Percentiles rank a stretch among this genome's conserved stretches.
These are phyloP conservation scores for Trachelipus rathkii DNA, from an alignment of 1,140 invertebrate genomes.

Conservation along the genomic window DNA sequence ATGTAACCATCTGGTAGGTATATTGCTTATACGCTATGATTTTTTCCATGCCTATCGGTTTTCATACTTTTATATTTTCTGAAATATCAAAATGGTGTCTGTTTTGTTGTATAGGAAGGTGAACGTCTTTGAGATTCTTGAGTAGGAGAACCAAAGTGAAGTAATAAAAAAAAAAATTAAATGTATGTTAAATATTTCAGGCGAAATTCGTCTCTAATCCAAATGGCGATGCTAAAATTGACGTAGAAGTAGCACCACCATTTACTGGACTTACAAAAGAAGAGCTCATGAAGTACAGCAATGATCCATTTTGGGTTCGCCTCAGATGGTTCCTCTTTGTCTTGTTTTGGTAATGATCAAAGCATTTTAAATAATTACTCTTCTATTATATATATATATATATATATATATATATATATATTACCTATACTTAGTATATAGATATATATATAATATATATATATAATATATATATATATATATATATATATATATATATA, in stretches of 20 bases:
- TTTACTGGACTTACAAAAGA: conserved; percentile 83
- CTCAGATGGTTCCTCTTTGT: conserved; percentile 78
- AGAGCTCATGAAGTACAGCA: conserved; percentile 80
- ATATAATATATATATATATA: conserved; percentile 1
- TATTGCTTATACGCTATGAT: no score
- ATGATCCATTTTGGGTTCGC: conserved; percentile 86
- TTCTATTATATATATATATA: no score
- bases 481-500: conserved; percentile 5
- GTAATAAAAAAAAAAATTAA: no score
- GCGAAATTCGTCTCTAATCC: background rate
- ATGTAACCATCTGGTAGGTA: no score
- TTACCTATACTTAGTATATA: background rate
- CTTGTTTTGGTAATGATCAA: conserved; percentile 65
- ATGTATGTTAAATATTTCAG: no score
- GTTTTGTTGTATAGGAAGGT: no score
- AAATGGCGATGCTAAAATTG: conserved; percentile 23
- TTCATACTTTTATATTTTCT: no score
- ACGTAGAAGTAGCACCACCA: background rate
- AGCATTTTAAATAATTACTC: no score
- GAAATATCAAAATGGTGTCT: no score
- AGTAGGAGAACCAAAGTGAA: no score
- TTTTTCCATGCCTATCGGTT: no score
- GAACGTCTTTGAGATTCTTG: no score
- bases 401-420: background rate
- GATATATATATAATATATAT: conserved; percentile 47